phyloP scores from a whole-genome alignment of 2,113 vertebrate species.

The Scytalopus superciliaris region DNA sequence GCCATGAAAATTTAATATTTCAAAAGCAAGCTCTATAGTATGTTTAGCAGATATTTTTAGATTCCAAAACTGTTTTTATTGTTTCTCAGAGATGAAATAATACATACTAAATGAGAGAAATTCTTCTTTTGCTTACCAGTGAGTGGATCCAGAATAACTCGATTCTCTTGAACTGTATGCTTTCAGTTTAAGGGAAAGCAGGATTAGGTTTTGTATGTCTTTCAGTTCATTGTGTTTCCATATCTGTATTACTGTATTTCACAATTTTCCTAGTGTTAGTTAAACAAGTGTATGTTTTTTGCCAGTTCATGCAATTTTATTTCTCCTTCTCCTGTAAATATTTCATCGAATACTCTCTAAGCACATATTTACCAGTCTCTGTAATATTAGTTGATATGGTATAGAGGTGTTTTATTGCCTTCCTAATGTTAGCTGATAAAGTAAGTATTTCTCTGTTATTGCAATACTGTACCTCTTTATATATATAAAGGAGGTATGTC shows the following conservation, averaged over 20 bases:
- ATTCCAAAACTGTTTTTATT: not conserved
- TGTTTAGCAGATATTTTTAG: constrained; percentile 19
- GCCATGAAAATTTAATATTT: constrained; percentile 22
- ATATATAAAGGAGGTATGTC: constrained; percentile 43
- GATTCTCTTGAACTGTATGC: not conserved
- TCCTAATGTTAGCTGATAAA: constrained; percentile 50
- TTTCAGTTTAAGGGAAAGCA: not conserved
- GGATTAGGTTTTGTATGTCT: not conserved
- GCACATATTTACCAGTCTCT: constrained; percentile 14
- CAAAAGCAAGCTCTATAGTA: not conserved
- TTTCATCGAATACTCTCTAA: constrained; percentile 21
- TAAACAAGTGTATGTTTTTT: not conserved
- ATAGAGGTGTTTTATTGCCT: constrained; percentile 50
- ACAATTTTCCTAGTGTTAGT: not conserved
- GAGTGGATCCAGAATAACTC: not conserved
- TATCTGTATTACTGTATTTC: not conserved
- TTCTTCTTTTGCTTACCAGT: not conserved
- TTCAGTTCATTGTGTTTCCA: not conserved
- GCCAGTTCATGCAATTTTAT: not conserved
- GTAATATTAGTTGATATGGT: constrained; percentile 21
- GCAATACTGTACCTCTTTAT: constrained; percentile 22
- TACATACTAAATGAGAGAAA: not conserved
- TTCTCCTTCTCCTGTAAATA: not conserved
- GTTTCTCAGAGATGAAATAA: not conserved
- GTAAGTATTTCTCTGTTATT: constrained; percentile 50